Conservation (phyloP, 2,888 invertebrate species). For the Herminia tarsipennalis region DNA sequence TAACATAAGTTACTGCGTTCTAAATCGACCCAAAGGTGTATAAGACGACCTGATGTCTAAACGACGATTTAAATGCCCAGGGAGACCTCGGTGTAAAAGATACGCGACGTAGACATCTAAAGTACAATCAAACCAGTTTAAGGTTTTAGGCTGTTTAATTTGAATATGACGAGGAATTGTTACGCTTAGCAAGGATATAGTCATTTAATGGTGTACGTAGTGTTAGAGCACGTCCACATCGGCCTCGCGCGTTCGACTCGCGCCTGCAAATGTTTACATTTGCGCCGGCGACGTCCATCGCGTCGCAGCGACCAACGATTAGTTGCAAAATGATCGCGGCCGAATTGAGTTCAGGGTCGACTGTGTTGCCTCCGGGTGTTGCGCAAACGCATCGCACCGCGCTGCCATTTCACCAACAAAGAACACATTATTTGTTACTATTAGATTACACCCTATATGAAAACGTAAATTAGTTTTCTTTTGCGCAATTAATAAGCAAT, state of each 20-base stretch:
- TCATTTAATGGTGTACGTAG: slow-evolving; percentile 55
- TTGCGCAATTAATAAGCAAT: slow-evolving; percentile 17
- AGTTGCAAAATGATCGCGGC: slow-evolving; percentile 82
- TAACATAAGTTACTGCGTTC: neutral
- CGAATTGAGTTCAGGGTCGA: slow-evolving; percentile 84
- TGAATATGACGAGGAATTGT: slow-evolving; percentile 33
- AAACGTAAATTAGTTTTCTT: slow-evolving; percentile 25
- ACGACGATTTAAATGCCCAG: no score
- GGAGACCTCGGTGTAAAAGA: no score
- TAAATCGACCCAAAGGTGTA: neutral
- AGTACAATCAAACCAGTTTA: no score
- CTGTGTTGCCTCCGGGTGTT: slow-evolving; percentile 81
- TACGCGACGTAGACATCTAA: no score
- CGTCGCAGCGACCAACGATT: slow-evolving; percentile 71
- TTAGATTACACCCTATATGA: slow-evolving; percentile 25
- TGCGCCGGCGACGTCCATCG: slow-evolving; percentile 71
- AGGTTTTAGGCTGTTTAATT: slow-evolving; percentile 26
- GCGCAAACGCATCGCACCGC: slow-evolving; percentile 62
- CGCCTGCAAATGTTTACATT: slow-evolving; percentile 85
- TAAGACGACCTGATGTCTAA: no score
- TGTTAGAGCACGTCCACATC: slow-evolving; percentile 71
- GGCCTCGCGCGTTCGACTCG: slow-evolving; percentile 75
- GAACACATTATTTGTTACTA: slow-evolving; percentile 41
- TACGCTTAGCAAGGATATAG: slow-evolving; percentile 51
- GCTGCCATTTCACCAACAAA: slow-evolving; percentile 53